Base-by-base conservation (phyloP, 2,113 vertebrate species). In the Corythornis cristatus region DNA sequence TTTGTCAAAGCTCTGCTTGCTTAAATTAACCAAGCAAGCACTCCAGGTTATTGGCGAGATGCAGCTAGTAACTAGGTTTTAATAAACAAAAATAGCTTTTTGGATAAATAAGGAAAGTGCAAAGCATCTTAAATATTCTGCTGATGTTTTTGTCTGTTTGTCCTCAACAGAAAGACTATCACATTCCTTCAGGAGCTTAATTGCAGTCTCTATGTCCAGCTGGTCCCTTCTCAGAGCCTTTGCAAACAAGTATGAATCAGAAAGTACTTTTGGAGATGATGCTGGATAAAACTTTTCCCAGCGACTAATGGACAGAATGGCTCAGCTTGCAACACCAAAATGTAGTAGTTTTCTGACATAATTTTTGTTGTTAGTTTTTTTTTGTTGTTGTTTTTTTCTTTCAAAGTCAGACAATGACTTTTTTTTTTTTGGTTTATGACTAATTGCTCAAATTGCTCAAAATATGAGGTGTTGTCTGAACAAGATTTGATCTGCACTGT, bases 1-100 rank as follows among this genome's bases (percentile, higher is more conserved):
- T 98, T 97, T 51, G 72, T 98, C 97, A 98, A 97, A 97, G 96
- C 98, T 98, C 97, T 95, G 94, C 97, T 98, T 95, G 96, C 97
- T 98, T 97, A 98, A 98, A 98, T 98, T 98, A 98, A 98, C 97
- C 97, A 97, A 97, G 97, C 93, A 93, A 97, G 95, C 97, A 96
- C 97, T 97, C 96, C 94, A 95, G 91, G 97, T 98, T 97, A 95
- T 96, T 98, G 98, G 97, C n/a, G 76, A 98, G 96, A 97, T 97
- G 95, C 95, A 96, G 96, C 89, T 72, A 97, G 97, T 97, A 97
- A 97, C 97, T 96, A 93, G 98, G 83, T 97, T 98, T 98, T 98
- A 98, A 98, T 98, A 98, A 98, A 96, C 97, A 98, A 97, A 97
- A 98, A 97, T 96, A 97, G 96, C 94, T 97, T 97, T 97, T 96